A percentile compares a stretch with the other conserved stretches of the same genome.
Conservation (phyloP, 2,888 invertebrate genomes). For the Mythimna albipuncta region DNA sequence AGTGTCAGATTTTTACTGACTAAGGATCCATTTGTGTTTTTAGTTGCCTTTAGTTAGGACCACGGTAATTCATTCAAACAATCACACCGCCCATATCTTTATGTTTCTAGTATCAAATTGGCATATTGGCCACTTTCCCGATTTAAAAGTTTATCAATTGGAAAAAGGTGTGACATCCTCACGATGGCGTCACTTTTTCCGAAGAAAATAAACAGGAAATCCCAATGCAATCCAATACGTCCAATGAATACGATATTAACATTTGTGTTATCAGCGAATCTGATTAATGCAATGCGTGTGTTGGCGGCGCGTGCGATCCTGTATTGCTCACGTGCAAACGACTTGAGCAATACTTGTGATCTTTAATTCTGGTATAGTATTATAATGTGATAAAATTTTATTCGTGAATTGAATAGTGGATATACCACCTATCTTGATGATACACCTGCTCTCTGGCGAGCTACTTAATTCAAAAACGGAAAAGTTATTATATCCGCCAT, state of each 20-base stretch:
- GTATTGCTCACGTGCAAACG: constrained; percentile 26
- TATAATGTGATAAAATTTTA: constrained; percentile 25
- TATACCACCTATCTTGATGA: neutral
- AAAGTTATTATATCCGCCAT: too few relatives aligned
- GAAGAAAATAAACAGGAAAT: constrained; percentile 25
- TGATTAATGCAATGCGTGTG: constrained; percentile 57
- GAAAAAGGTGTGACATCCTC: neutral
- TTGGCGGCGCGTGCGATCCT: constrained; percentile 55
- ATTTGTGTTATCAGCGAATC: constrained; percentile 51
- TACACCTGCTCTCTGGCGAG: neutral
- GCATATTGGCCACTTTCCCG: too few relatives aligned
- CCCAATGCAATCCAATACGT: constrained; percentile 31
- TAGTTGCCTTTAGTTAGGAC: too few relatives aligned
- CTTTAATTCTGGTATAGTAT: constrained; percentile 31
- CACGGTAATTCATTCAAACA: too few relatives aligned
- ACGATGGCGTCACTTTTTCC: constrained; percentile 24
- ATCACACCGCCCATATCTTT: neutral
- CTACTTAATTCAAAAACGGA: neutral
- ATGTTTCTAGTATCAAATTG: neutral
- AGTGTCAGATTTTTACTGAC: too few relatives aligned
- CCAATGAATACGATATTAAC: constrained; percentile 43
- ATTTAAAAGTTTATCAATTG: neutral
- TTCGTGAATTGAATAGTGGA: constrained; percentile 32
- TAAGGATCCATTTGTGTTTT: too few relatives aligned
- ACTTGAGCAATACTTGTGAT: constrained; percentile 46